Evolutionary conservation across 1,140 invertebrate species (phyloP), one percentile per base, ranked within the genome.

Genomic region (Hyles euphorbiae): DNA sequence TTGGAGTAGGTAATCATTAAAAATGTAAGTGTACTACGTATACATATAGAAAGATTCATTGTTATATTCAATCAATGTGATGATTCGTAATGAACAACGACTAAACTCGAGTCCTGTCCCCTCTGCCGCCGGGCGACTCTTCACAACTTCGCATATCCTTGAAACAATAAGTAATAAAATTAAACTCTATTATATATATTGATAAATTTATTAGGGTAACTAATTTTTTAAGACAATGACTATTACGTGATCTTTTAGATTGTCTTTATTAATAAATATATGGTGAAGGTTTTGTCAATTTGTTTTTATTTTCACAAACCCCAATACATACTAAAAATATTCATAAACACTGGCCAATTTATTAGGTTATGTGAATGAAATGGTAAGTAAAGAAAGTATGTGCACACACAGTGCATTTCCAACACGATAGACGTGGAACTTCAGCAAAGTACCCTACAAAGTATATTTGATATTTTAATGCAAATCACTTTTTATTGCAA

Each of bases 201-300:
- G 85, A 88, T 88, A 88, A 85, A 88, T 88, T 83, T 88, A 88
- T 84, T 88, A 88, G 85, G 83, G 77, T 88, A 88, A 85, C 74
- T 87, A 87, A 88, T 83, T 88, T 88, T 87, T 82, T 88, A 88
- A 88, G 85, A 86, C 85, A 86, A 86, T 85, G 81, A 87, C 81
- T 84, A 82, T 82, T 88, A 87, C 78, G 85, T 88, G 85, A 88
- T 88, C 85, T 88, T 88, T 88, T 88, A 88, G 85, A 88, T 86
- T 88, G 85, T 88, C 85, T 88, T 88, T 88, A 88, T 88, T 88
- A 87, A 88, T 88, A 88, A 88, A 88, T 88, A 88, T 87, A 87
- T 88, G 83, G 86, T 88, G 86, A 87, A 88, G 81, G 82, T 88
- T 88, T 88, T 86, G 82, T 87, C 82, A 80, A 80, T 64, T 82